These are phyloP conservation scores for Drosophila trichaetosa DNA, from an alignment of 2,888 invertebrate genomes.

Conservation along the genomic window DNA sequence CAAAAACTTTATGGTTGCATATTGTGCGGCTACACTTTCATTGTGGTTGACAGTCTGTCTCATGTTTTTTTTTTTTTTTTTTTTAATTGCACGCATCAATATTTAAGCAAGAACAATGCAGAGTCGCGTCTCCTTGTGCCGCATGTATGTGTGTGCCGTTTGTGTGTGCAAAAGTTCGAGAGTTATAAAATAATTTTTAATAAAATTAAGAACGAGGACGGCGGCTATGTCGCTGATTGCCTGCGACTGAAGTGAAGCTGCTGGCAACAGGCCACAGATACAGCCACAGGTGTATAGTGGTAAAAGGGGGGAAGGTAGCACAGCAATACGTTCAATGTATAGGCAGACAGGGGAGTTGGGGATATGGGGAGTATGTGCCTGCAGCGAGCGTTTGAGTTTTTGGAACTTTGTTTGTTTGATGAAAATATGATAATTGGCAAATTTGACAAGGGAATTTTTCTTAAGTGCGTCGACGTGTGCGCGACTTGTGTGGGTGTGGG, in stretches of 20 bases:
- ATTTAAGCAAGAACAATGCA: slow-evolving; percentile 46
- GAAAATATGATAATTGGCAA: slow-evolving; percentile 85
- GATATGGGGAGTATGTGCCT: slow-evolving; percentile 22
- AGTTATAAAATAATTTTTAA: slow-evolving; percentile 82
- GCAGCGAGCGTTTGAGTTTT: slow-evolving; percentile 64
- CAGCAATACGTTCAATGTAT: slow-evolving; percentile 16
- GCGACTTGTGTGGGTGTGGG: slow-evolving; percentile 29
- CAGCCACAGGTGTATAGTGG: slow-evolving; percentile 47
- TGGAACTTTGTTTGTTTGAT: slow-evolving; percentile 81
- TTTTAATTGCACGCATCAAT: slow-evolving; percentile 61
- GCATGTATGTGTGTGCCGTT: slow-evolving; percentile 5
- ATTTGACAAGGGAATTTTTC: slow-evolving; percentile 84
- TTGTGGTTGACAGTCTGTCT: slow-evolving; percentile 21
- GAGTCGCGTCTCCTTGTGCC: slow-evolving; percentile 18
- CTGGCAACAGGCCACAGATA: slow-evolving; percentile 41
- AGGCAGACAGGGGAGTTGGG: neutral
- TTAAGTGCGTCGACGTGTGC: slow-evolving; percentile 72
- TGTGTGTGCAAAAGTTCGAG: slow-evolving; percentile 56
- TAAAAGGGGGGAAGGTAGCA: neutral
- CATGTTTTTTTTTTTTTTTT: slow-evolving; percentile 20
- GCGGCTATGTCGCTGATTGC: slow-evolving; percentile 52
- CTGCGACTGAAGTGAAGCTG: slow-evolving; percentile 41
- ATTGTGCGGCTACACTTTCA: neutral
- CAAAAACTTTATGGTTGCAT: slow-evolving; percentile 27
- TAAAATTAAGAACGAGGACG: slow-evolving; percentile 81